Evolutionary conservation across 92 coral and sea anemone genomes (phyloP).

Genomic region (Diadumene lineata): DNA sequence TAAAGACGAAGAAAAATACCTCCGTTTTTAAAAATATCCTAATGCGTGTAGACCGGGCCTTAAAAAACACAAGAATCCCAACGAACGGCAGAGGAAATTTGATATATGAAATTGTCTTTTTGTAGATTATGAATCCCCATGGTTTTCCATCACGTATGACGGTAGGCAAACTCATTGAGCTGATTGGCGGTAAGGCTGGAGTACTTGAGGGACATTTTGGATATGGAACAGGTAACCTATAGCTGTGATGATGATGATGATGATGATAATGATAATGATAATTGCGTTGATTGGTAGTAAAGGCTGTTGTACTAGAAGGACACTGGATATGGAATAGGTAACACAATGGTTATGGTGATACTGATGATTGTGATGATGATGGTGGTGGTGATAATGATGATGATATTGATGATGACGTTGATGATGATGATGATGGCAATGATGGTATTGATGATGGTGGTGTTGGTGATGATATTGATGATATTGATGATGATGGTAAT

Average conservation of each 20-base stretch:
- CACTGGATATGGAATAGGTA: neutral
- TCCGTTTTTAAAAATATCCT: too few species aligned
- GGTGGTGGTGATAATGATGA: neutral
- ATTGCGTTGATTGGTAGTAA: neutral
- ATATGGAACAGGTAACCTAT: conserved; percentile 86
- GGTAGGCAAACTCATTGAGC: conserved; percentile 93
- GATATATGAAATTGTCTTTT: neutral
- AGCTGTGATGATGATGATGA: neutral
- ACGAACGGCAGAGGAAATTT: neutral
- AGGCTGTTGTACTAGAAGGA: neutral
- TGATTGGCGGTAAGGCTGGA: conserved; percentile 96
- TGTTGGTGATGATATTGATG: too few species aligned
- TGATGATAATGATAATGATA: neutral
- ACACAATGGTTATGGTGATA: neutral
- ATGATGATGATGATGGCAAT: neutral
- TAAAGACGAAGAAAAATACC: too few species aligned
- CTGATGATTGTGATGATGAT: neutral
- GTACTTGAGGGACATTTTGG: conserved; percentile 88
- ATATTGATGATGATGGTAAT: neutral
- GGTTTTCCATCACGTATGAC: conserved; percentile 99
- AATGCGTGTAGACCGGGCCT: too few species aligned
- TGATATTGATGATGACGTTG: neutral
- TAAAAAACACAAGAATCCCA: neutral
- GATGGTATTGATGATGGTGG: neutral
- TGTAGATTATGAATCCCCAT: conserved; percentile 95